Evolutionary conservation across 2,113 vertebrate genomes (phyloP).

Genomic region (Sapajus apella): DNA sequence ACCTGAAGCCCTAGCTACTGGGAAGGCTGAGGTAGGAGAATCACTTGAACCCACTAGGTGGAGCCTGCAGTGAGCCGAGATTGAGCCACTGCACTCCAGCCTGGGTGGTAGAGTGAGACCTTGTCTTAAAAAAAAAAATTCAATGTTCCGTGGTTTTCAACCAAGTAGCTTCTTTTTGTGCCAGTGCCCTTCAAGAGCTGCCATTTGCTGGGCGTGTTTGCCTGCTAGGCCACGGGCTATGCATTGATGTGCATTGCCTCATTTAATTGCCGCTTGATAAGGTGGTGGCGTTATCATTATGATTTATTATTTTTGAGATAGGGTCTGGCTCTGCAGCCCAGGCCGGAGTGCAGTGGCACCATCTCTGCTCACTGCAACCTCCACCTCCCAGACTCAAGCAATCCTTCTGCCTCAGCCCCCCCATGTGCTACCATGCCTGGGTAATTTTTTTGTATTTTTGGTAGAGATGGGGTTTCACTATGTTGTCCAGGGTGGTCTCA

Average conservation of each 20-base stretch:
- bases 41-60: background rate
- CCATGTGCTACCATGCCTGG: background rate
- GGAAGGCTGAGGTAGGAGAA: background rate
- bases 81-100: too few relatives aligned
- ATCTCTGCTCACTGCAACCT: background rate
- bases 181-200: accelerated
- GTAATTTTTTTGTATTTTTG: background rate
- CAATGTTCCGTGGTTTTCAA: background rate
- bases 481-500: background rate
- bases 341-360: background rate
- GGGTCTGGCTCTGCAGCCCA: background rate
- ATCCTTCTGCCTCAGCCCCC: background rate
- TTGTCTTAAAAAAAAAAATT: too few relatives aligned
- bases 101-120: too few relatives aligned
- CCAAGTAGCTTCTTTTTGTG: background rate
- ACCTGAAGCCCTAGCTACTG: too few relatives aligned
- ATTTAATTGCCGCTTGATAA: too few relatives aligned
- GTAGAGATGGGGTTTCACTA: background rate
- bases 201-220: background rate
- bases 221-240: background rate
- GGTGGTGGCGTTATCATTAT: too few relatives aligned
- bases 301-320: too few relatives aligned
- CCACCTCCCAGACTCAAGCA: background rate
- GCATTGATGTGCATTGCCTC: background rate
- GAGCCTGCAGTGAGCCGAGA: too few relatives aligned